phyloP scores from a whole-genome alignment of 2,888 invertebrate species.

The Metalampra italica region DNA sequence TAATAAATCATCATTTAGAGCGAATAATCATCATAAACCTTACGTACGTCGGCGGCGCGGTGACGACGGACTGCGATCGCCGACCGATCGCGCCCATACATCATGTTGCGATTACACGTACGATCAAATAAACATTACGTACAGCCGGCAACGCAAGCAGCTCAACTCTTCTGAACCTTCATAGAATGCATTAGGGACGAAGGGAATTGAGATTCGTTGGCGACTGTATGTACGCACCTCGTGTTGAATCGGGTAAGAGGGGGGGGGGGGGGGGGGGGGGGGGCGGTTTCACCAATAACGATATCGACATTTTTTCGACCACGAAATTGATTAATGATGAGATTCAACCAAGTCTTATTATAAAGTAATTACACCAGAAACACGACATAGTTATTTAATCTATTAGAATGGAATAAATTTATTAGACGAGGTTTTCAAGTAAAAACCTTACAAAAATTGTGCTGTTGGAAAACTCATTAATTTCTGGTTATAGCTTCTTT shows the following conservation, averaged over 20 bases:
- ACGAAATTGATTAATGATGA: constrained; percentile 54
- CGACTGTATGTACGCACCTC: constrained; percentile 26
- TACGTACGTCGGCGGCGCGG: constrained; percentile 30
- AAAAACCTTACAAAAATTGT: too few species aligned
- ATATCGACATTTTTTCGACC: constrained; percentile 47
- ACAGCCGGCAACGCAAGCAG: constrained; percentile 22
- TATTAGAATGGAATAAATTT: too few species aligned
- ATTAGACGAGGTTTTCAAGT: too few species aligned
- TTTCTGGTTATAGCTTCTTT: too few species aligned
- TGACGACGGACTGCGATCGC: constrained; percentile 17
- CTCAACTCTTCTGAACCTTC: constrained; percentile 11
- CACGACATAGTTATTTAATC: constrained; percentile 11
- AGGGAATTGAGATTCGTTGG: too few species aligned
- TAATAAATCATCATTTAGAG: constrained; percentile 76
- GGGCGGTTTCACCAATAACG: constrained; percentile 51
- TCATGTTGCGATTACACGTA: constrained; percentile 73
- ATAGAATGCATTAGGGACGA: too few species aligned
- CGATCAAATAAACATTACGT: constrained; percentile 74
- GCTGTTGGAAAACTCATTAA: too few species aligned
- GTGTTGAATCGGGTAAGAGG: constrained; percentile 35
- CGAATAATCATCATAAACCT: constrained; percentile 74
- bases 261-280: constrained; percentile 44
- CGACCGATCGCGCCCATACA: constrained; percentile 53
- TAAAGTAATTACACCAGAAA: constrained; percentile 20
- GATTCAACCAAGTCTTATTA: constrained; percentile 34